Percentiles rank a stretch among this genome's conserved stretches.
These are phyloP conservation scores for Hymenopus coronatus DNA, from an alignment of 2,888 invertebrate species.

Conservation along the genomic window DNA sequence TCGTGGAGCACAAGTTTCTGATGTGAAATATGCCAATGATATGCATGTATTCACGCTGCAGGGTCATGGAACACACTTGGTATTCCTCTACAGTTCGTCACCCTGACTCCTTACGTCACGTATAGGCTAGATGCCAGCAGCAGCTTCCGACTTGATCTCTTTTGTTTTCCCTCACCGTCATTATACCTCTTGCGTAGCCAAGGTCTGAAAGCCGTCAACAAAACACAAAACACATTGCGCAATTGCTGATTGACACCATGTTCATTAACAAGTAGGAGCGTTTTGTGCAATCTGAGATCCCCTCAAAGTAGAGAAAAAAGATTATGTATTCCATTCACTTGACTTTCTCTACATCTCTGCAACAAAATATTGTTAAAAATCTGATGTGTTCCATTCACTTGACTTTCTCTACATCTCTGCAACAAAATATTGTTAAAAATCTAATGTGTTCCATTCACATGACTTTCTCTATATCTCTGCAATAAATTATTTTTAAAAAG, in stretches of 20 bases:
- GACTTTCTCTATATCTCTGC: too few species aligned
- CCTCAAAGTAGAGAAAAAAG: too few species aligned
- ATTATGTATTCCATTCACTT: too few species aligned
- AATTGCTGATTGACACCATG: background rate
- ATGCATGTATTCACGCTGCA: background rate
- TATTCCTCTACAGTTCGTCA: background rate
- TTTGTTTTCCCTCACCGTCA: background rate
- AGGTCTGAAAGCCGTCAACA: background rate
- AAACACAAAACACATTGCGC: background rate
- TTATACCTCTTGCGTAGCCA: background rate
- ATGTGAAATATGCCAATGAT: background rate
- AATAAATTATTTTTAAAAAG: too few species aligned
- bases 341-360: too few species aligned
- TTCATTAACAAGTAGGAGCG: background rate
- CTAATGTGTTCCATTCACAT: too few species aligned
- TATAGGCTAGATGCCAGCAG: background rate
- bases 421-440: too few species aligned
- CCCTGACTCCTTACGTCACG: background rate
- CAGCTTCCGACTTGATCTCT: background rate
- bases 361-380: too few species aligned
- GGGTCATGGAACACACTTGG: background rate
- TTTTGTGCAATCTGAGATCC: background rate
- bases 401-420: too few species aligned
- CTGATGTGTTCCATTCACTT: too few species aligned
- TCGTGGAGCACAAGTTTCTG: too few species aligned